Evolutionary conservation across 2,797 vertebrate genomes (phyloP).

Genomic region (Lacerta agilis): DNA sequence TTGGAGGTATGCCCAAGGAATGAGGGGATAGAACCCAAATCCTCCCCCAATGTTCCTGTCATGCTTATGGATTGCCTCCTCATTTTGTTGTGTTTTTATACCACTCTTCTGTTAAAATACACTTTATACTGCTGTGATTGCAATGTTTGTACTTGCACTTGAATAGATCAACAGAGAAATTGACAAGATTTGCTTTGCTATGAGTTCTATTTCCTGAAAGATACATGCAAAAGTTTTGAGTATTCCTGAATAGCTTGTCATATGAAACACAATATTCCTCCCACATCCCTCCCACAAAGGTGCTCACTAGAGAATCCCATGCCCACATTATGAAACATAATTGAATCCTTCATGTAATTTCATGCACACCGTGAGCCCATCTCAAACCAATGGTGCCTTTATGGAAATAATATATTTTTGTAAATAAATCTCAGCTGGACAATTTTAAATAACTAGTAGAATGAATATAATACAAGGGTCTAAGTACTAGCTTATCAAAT

Average conservation of each 20-base stretch:
- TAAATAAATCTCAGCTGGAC: conserved; percentile 53
- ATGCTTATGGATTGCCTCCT: too few species aligned
- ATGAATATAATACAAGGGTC: conserved; percentile 41
- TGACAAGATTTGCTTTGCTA: neutral
- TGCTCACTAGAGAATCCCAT: conserved; percentile 45
- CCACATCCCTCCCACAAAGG: conserved; percentile 57
- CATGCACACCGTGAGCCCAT: conserved; percentile 60
- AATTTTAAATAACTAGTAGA: conserved; percentile 42
- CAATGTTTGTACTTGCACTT: neutral
- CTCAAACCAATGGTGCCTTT: conserved; percentile 49
- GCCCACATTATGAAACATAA: conserved; percentile 56
- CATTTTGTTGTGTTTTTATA: neutral
- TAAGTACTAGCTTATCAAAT: conserved; percentile 59
- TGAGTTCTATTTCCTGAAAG: conserved; percentile 7
- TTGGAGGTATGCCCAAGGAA: too few species aligned
- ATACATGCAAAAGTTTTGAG: conserved; percentile 33
- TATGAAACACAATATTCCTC: conserved; percentile 62
- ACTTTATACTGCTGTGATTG: neutral
- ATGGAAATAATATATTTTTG: conserved; percentile 51
- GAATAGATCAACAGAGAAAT: neutral
- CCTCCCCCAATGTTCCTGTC: too few species aligned
- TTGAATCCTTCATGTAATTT: conserved; percentile 69
- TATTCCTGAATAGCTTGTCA: conserved; percentile 50
- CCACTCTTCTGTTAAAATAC: neutral
- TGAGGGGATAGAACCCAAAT: too few species aligned